These are phyloP conservation scores for Sinocyclocheilus anophthalmus DNA, from an alignment of 2,113 vertebrate species.

Conservation along the genomic window DNA sequence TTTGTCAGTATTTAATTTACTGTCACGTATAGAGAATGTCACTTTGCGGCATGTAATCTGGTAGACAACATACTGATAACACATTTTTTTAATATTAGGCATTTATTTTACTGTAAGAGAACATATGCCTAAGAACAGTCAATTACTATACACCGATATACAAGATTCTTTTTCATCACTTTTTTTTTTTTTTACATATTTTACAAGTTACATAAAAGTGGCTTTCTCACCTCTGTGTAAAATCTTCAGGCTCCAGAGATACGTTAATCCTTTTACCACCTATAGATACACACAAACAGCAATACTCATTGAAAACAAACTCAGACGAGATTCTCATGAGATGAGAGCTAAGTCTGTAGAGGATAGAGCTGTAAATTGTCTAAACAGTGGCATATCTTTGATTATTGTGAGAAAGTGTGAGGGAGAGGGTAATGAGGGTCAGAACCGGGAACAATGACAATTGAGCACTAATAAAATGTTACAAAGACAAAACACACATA, in stretches of 20 bases:
- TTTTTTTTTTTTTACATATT: background rate
- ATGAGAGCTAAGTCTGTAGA: constrained; percentile 63
- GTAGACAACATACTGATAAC: too few species aligned
- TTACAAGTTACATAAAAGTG: background rate
- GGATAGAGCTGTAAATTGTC: constrained; percentile 84
- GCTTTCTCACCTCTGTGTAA: constrained; percentile 88
- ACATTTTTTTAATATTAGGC: too few species aligned
- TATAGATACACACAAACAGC: constrained; percentile 39
- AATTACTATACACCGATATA: too few species aligned
- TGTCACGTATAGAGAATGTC: background rate
- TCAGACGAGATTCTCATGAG: background rate
- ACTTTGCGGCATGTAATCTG: background rate
- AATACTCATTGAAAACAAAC: constrained; percentile 60
- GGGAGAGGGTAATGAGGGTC: constrained; percentile 83
- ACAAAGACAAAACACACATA: background rate
- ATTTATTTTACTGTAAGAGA: too few species aligned
- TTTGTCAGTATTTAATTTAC: background rate
- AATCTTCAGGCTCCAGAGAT: constrained; percentile 98
- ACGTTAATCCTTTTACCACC: constrained; percentile 97
- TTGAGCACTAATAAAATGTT: constrained; percentile 54
- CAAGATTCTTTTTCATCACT: too few species aligned
- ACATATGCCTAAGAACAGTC: too few species aligned
- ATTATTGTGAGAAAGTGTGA: constrained; percentile 84
- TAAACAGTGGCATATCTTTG: constrained; percentile 85
- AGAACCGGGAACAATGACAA: constrained; percentile 72